Evolutionary conservation across 2,888 invertebrate species (phyloP), one percentile per base, ranked within the genome.

Genomic region (Drosophila falleni): DNA sequence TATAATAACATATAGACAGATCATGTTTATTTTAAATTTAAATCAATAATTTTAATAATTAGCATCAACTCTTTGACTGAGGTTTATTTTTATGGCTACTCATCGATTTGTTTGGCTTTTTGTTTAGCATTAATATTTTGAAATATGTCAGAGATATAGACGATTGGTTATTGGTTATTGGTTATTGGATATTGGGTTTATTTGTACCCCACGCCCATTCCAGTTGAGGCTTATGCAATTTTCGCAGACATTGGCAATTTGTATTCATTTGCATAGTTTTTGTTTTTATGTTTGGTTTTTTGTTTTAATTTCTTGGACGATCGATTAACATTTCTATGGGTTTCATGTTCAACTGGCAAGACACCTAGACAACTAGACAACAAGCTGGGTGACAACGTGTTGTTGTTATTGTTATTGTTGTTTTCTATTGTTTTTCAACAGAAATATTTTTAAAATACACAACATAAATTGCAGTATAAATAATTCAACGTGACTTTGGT

Each of bases 251-350:
- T 81, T 78, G 59, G 70, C 74, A 67, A 72, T 78, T 75, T 68
- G 69, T 68, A 65, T 68, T 41, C 56, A 78, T 83, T 86, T 87
- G 74, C 87, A 84, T 84, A 73, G 68, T 77, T 74, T 44, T 63
- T 50, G 53, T 46, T 39, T 29, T 9, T 56, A 58, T 85, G 11
- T 19, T 42, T 76, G 65, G 51, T 51, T 33, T 58, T 73, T 84
- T 84, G 78, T 81, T 87, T 87, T 78, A 87, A 87, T 84, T 78
- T 78, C 74, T 73, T 71, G 55, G 49, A 51, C 72, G 71, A 84
- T 84, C 82, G 85, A 84, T 87, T 81, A 76, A 86, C 81, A 86
- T 82, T 82, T 82, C 58, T 78, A 74, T 76, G 79, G 80, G 47
- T 78, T 72, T 50, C 59, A 62, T 58, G 56, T 41, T 13, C n/a